A percentile compares a stretch with the other conserved stretches of the same genome.
Conservation (phyloP, 1,140 invertebrate genomes). For the Epicauta chinensis region DNA sequence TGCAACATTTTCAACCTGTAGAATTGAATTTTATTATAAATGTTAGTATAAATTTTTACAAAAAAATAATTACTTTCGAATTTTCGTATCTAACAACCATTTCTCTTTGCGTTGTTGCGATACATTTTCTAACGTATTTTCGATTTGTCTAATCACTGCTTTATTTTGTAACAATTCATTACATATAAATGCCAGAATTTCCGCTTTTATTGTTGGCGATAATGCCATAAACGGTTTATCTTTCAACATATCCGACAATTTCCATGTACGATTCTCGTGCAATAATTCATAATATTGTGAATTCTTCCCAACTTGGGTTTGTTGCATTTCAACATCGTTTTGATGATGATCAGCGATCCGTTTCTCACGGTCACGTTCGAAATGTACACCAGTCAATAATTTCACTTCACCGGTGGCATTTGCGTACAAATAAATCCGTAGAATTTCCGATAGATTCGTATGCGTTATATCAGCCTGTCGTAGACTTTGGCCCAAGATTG, state of each 20-base stretch:
- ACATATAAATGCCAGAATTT: conserved; percentile 84
- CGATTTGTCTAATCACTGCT: conserved; percentile 74
- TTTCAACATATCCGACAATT: conserved; percentile 58
- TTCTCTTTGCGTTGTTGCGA: conserved; percentile 71
- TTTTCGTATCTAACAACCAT: conserved; percentile 79
- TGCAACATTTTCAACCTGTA: conserved; percentile 68
- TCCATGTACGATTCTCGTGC: conserved; percentile 69
- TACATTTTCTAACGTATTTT: conserved; percentile 67
- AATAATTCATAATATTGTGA: conserved; percentile 68
- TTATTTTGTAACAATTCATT: conserved; percentile 92
- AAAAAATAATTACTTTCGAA: no score
- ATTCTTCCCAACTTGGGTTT: conserved; percentile 61
- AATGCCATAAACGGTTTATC: conserved; percentile 80
- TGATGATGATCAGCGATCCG: conserved; percentile 74
- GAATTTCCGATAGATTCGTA: conserved; percentile 84
- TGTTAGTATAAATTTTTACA: no score
- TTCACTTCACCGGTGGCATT: conserved; percentile 81
- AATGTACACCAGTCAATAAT: conserved; percentile 66
- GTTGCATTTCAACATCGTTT: conserved; percentile 55
- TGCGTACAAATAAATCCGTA: conserved; percentile 83
- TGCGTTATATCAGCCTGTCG: conserved; percentile 88
- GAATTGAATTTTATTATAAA: no score
- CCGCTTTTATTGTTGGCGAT: conserved; percentile 78
- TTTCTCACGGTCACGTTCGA: conserved; percentile 70
- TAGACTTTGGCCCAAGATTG: conserved; percentile 81